These are phyloP conservation scores for Timema podura DNA, from an alignment of 2,888 invertebrate genomes.

Conservation along the genomic window DNA sequence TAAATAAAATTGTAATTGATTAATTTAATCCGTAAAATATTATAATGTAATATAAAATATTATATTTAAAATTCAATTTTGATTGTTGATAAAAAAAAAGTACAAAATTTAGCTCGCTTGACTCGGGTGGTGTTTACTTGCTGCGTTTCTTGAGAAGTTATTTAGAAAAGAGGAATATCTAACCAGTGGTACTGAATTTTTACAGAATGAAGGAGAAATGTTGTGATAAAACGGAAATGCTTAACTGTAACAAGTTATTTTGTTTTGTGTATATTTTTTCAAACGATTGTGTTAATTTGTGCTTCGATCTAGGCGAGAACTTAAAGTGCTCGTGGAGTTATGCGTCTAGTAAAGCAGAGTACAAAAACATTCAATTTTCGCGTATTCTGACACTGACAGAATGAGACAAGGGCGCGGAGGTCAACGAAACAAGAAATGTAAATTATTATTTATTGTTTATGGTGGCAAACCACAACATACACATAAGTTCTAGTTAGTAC, in stretches of 20 bases:
- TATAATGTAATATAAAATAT: constrained; percentile 15
- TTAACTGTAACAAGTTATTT: constrained; percentile 33
- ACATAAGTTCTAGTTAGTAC: constrained; percentile 6
- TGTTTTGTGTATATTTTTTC: constrained; percentile 36
- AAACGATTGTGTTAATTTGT: constrained; percentile 37
- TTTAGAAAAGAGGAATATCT: constrained; percentile 41
- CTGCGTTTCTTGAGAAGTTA: constrained; percentile 46
- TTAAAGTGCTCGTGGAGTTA: constrained; percentile 37
- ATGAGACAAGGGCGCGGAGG: constrained; percentile 55
- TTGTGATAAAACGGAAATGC: constrained; percentile 34
- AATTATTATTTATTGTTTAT: constrained; percentile 37
- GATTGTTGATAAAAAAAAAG: no score
- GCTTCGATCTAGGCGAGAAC: constrained; percentile 34
- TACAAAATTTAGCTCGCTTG: constrained; percentile 37
- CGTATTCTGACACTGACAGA: constrained; percentile 44
- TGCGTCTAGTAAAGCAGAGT: constrained; percentile 38
- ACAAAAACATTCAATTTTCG: constrained; percentile 43
- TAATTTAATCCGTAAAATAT: background rate
- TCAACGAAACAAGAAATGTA: constrained; percentile 54
- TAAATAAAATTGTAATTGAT: background rate
- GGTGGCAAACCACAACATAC: constrained; percentile 10
- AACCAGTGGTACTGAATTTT: constrained; percentile 36
- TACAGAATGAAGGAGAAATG: constrained; percentile 38
- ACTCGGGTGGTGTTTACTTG: constrained; percentile 52
- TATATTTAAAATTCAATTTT: no score